Conservation (phyloP, 1,140 invertebrate genomes). For the Panonychus citri region DNA sequence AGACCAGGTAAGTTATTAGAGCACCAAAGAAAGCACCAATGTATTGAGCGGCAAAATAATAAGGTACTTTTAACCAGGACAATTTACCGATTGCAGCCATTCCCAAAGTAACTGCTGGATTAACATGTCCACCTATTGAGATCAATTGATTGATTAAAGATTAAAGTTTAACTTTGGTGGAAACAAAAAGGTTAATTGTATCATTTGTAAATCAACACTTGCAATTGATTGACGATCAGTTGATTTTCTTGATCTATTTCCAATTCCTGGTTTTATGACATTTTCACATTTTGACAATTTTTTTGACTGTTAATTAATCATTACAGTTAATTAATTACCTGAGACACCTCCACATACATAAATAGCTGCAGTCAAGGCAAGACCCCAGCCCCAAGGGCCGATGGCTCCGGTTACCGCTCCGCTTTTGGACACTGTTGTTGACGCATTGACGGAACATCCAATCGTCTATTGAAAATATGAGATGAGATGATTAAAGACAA, state of each 20-base stretch:
- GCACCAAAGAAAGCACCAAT: constrained; percentile 21
- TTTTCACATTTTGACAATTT: too few relatives aligned
- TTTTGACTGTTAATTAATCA: too few relatives aligned
- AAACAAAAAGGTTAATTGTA: too few relatives aligned
- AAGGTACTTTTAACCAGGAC: constrained; percentile 24
- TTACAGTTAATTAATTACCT: constrained; percentile 18
- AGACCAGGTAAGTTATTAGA: constrained; percentile 13
- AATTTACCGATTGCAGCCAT: constrained; percentile 24
- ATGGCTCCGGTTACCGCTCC: background rate
- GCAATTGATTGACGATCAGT: too few relatives aligned
- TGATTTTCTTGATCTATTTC: too few relatives aligned
- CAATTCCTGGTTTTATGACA: too few relatives aligned
- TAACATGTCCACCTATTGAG: constrained; percentile 28
- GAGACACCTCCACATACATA: constrained; percentile 22
- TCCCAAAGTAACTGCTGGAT: constrained; percentile 31
- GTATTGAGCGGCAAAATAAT: constrained; percentile 31
- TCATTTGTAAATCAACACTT: too few relatives aligned
- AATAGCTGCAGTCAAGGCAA: constrained; percentile 22
- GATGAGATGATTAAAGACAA: too few relatives aligned
- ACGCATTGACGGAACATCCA: constrained; percentile 12
- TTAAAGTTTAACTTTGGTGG: too few relatives aligned
- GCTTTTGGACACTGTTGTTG: constrained; percentile 9
- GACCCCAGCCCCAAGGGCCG: constrained; percentile 3
- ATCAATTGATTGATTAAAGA: too few relatives aligned
- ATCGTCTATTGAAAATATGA: background rate